Evolutionary conservation across 2,888 invertebrate genomes (phyloP).

Genomic region (Macrophya annulata): DNA sequence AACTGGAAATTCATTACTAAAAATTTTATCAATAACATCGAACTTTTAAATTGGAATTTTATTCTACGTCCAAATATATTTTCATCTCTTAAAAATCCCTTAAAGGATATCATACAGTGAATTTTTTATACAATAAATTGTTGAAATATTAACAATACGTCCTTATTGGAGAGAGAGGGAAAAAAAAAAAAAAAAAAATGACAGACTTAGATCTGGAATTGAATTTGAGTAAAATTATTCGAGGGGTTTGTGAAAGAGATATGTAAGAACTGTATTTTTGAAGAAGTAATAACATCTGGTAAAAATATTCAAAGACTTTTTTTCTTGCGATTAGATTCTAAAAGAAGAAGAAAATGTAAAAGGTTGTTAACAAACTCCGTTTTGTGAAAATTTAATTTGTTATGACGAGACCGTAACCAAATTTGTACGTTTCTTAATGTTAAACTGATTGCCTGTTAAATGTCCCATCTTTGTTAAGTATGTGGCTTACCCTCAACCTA

Average conservation of each 20-base stretch:
- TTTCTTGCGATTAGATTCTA: not conserved
- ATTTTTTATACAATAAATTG: too few relatives aligned
- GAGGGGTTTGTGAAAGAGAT: not conserved
- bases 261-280: not conserved
- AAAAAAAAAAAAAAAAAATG: too few relatives aligned
- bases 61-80: not conserved
- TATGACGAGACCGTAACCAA: not conserved
- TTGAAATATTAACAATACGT: too few relatives aligned
- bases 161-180: too few relatives aligned
- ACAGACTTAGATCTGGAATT: not conserved
- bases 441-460: slow-evolving; percentile 7
- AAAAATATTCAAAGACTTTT: not conserved
- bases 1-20: too few relatives aligned
- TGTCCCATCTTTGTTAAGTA: slow-evolving; percentile 1
- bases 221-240: not conserved
- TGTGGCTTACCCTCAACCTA: not conserved
- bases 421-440: not conserved
- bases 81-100: not conserved
- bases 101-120: too few relatives aligned
- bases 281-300: not conserved
- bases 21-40: too few relatives aligned
- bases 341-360: not conserved
- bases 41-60: not conserved
- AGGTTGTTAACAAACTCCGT: not conserved
- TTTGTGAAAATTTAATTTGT: not conserved